These are phyloP conservation scores for Camponotus vicinus DNA, from an alignment of 1,140 invertebrate species.

Conservation along the genomic window DNA sequence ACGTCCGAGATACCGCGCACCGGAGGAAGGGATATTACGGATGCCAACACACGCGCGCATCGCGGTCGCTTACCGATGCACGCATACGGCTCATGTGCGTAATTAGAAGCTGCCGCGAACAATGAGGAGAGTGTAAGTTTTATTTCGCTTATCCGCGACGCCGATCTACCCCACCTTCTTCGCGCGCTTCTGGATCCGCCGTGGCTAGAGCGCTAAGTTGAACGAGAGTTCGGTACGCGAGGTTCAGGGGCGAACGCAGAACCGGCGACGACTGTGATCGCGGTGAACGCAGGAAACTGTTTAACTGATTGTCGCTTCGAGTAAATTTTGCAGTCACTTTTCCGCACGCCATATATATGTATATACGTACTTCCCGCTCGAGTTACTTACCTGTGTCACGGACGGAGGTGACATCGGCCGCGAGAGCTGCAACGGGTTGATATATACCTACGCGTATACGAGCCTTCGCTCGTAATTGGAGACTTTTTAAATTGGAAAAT, in stretches of 20 bases:
- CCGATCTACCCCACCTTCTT: constrained; percentile 75
- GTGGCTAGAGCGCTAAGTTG: background rate
- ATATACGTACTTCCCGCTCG: constrained; percentile 65
- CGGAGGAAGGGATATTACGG: background rate
- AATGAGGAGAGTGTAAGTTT: constrained; percentile 84
- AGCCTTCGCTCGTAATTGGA: background rate
- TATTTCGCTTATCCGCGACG: constrained; percentile 83
- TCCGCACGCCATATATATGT: constrained; percentile 61
- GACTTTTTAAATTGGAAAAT: constrained; percentile 10
- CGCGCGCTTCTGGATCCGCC: constrained; percentile 49
- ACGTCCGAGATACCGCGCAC: constrained; percentile 32
- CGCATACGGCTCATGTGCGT: constrained; percentile 74
- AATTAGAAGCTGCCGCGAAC: constrained; percentile 84
- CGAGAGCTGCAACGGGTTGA: constrained; percentile 34
- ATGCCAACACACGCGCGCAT: constrained; percentile 13
- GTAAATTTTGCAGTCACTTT: constrained; percentile 76
- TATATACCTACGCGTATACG: background rate
- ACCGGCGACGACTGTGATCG: constrained; percentile 59
- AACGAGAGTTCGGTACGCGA: constrained; percentile 25
- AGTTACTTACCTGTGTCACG: constrained; percentile 70
- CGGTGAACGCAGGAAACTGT: constrained; percentile 73
- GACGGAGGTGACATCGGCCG: constrained; percentile 54
- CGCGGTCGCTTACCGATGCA: constrained; percentile 68
- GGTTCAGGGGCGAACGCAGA: constrained; percentile 52
- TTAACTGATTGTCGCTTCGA: constrained; percentile 78